Evolutionary conservation across 2,113 vertebrate species (phyloP), one percentile per base, ranked within the genome.

Genomic region (Taurulus bubalis): DNA sequence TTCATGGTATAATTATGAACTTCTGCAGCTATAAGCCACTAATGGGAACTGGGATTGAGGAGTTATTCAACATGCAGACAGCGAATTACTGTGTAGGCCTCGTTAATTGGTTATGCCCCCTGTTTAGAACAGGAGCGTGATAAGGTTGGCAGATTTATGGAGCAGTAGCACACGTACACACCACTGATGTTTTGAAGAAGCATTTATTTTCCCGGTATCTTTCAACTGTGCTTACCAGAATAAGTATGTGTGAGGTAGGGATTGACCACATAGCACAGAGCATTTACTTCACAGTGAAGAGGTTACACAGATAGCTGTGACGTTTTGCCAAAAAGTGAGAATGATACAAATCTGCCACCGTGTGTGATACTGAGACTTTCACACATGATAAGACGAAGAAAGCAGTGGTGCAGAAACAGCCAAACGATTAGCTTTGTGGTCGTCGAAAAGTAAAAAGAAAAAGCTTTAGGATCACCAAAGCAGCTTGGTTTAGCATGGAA

Each of bases 1-100:
- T 91, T 92, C 90, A 83, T 85, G 88, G 85, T 90, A 90, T 94
- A 93, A 94, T 94, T 93, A 93, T 90, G 91, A 92, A 91, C 85
- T 87, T 90, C 83, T 92, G 84, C 89, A 86, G 71, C 84, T 67
- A 86, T 90, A 90, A 87, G 86, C 91, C 92, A 88, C 90, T 93
- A 93, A 92, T 93, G 90, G 84, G 89, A 90, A 91, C 88, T 93
- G 85, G 85, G 81, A 91, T 87, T 84, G 81, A 88, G 82, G 87
- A 89, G 92, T 88, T 93, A 83, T 86, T 91, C 86, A 84, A 87
- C 87, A 90, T 69, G 83, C 93, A 93, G 92, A 93, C 92, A 82
- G 91, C 90, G 91, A 93, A 92, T 93, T 93, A 93, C 83, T 87
- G 91, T 86, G 90, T 86, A 87, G 89, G 62, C 87, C 77, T 79